Conservation (phyloP, 2,113 vertebrate genomes). For the Sceloporus tristichus region DNA sequence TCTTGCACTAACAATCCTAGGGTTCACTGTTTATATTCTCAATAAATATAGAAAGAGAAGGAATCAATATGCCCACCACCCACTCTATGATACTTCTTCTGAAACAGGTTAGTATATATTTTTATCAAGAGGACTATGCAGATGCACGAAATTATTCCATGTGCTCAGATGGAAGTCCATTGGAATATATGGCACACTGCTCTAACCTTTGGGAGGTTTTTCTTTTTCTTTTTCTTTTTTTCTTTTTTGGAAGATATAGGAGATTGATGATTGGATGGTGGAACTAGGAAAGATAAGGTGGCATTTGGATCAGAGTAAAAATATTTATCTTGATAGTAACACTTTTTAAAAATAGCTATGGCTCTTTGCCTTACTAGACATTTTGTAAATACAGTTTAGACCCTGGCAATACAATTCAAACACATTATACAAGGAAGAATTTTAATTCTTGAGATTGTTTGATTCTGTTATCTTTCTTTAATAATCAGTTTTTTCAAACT, state of each 20-base stretch:
- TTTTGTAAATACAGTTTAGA: not conserved
- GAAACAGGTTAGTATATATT: conserved; percentile 69
- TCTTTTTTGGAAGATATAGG: not conserved
- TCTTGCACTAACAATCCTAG: conserved; percentile 68
- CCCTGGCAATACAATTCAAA: not conserved
- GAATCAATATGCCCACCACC: conserved; percentile 77
- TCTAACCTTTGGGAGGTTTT: not conserved
- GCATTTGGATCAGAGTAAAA: not conserved
- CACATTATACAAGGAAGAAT: not conserved
- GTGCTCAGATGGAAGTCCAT: no score
- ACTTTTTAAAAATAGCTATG: not conserved
- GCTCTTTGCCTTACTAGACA: not conserved
- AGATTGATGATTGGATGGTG: not conserved
- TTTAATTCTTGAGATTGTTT: not conserved
- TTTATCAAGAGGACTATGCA: conserved; percentile 7
- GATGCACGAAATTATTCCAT: not conserved
- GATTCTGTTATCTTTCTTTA: not conserved
- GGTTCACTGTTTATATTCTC: conserved; percentile 61
- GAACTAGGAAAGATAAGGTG: not conserved
- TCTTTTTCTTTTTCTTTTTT: no score
- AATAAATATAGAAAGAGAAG: conserved; percentile 71
- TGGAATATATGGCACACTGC: not conserved
- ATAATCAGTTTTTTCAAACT: not conserved
- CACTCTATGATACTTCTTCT: conserved; percentile 70
- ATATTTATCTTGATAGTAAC: not conserved